Evolutionary conservation across 2,888 invertebrate species (phyloP), one percentile per base, ranked within the genome.

Genomic region (Conchocele bisecta): DNA sequence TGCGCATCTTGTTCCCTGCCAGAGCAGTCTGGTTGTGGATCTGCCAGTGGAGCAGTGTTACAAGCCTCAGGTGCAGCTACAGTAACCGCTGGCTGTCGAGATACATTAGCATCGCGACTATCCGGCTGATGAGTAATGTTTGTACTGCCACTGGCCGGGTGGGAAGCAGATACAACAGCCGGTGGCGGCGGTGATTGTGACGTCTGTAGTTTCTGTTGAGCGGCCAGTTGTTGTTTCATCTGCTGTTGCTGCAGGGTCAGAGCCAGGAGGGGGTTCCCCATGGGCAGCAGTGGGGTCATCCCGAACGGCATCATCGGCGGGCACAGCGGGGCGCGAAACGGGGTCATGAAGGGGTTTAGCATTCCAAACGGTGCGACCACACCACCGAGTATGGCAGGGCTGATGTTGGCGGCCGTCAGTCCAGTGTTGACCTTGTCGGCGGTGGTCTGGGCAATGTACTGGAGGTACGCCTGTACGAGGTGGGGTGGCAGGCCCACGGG

Each of bases 231-330:
- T 17, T 48, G 48, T n/a, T n/a, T n/a, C n/a, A n/a, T n/a, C 51
- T 51, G 51, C 51, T 51, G 51, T 20, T 31, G 3, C 33, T 51
- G 51, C 3, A 33, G 6, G 3, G 51, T 33, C 9, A 51, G 2
- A 17, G 31, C 51, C 33, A 51, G 3, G 15, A 51, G 33, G 6
- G 31, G 51, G 35, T 51, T 51, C 51, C 31, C 35, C 51, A 31
- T 33, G n/a, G n/a, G n/a, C n/a, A n/a, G n/a, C 11, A 51, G 13
- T 29, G 51, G 51, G n/a, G 31, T 33, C 51, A 51, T 51, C 20
- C 51, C 33, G 5, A 51, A 51, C 11, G 51, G 51, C 2, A 33
- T 11, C 31, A 51, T n/a, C 4, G 51, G 33, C 5, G 29, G 22
- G 33, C 22, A 51, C 5, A 51, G 17, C 11, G 51, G 51, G 22